These are phyloP conservation scores for Clepsis dumicolana DNA, from an alignment of 2,888 invertebrate species.

Conservation along the genomic window DNA sequence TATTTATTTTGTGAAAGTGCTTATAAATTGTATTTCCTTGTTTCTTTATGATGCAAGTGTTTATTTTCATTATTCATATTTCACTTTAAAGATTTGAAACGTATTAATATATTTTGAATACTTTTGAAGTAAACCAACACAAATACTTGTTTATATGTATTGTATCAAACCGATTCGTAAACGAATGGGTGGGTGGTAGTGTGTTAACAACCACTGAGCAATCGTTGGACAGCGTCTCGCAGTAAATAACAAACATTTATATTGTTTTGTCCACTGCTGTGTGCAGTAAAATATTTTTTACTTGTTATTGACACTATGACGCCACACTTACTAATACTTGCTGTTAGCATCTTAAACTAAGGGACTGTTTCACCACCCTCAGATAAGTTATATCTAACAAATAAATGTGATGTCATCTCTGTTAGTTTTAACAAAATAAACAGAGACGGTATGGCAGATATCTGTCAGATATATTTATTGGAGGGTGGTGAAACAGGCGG, in stretches of 20 bases:
- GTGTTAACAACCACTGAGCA: not conserved
- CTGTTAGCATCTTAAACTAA: slow-evolving; percentile 9
- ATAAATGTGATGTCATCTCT: too few species aligned
- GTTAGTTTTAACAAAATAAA: too few species aligned
- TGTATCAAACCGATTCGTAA: not conserved
- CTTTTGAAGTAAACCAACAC: slow-evolving; percentile 19
- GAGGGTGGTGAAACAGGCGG: too few species aligned
- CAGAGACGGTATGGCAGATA: too few species aligned
- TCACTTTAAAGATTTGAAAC: too few species aligned
- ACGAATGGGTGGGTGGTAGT: slow-evolving; percentile 4
- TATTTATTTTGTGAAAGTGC: slow-evolving; percentile 24
- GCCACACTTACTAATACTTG: not conserved
- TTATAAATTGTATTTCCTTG: slow-evolving; percentile 12
- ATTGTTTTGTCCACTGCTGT: not conserved
- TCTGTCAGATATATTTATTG: too few species aligned
- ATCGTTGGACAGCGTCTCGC: not conserved
- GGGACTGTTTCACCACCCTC: too few species aligned
- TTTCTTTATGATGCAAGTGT: slow-evolving; percentile 4
- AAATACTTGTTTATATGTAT: slow-evolving; percentile 11
- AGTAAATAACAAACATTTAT: not conserved
- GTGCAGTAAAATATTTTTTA: slow-evolving; percentile 9
- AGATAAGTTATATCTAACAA: too few species aligned
- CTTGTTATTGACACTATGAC: not conserved
- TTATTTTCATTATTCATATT: slow-evolving; percentile 13
- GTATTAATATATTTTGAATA: slow-evolving; percentile 13